These are phyloP conservation scores for Bembecia ichneumoniformis DNA, from an alignment of 2,888 invertebrate species.

Conservation along the genomic window DNA sequence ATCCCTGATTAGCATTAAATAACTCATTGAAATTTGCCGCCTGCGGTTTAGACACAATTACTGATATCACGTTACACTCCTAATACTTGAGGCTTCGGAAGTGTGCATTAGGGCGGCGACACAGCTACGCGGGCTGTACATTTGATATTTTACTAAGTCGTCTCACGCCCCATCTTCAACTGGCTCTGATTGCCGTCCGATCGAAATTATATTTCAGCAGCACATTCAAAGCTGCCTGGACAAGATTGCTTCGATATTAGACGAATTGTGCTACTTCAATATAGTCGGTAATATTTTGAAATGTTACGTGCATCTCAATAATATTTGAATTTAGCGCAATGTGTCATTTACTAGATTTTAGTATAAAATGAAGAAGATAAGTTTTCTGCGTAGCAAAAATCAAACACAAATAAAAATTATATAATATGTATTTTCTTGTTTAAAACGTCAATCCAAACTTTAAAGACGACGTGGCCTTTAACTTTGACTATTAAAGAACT, in stretches of 20 bases:
- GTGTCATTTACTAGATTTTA: not conserved
- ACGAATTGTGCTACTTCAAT: not conserved
- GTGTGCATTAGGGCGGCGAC: constrained; percentile 24
- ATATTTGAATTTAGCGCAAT: too few species aligned
- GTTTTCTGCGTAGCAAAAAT: not conserved
- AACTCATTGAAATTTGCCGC: too few species aligned
- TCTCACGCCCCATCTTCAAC: constrained; percentile 70
- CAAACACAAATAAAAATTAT: too few species aligned
- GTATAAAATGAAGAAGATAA: not conserved
- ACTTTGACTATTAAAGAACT: too few species aligned
- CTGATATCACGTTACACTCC: not conserved
- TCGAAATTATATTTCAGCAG: constrained; percentile 70
- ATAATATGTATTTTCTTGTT: too few species aligned
- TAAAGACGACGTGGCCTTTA: too few species aligned
- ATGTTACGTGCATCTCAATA: too few species aligned
- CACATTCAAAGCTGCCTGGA: constrained; percentile 62
- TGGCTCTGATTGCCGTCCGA: constrained; percentile 69
- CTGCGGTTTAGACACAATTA: not conserved
- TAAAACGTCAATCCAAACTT: too few species aligned
- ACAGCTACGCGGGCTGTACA: constrained; percentile 30
- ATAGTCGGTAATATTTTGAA: not conserved
- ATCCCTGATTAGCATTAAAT: too few species aligned
- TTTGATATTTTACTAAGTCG: constrained; percentile 63
- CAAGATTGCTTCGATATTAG: constrained; percentile 46
- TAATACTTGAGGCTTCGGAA: constrained; percentile 14